Evolutionary conservation across 2,797 vertebrate species (phyloP).

Genomic region (Chelidonichthys spinosus): DNA sequence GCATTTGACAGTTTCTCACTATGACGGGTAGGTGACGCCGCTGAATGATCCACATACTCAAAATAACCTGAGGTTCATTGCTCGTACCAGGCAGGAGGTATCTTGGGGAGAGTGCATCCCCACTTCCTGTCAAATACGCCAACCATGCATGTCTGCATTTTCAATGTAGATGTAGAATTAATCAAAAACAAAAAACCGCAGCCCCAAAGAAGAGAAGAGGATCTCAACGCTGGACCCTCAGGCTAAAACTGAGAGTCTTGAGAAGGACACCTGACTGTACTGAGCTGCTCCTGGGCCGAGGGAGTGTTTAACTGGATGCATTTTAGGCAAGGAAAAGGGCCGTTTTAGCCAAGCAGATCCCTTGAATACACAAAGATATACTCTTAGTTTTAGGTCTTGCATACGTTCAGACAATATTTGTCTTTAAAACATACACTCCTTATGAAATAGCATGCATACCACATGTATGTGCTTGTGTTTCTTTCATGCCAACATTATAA

Average conservation of each 20-base stretch:
- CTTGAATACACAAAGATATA: neutral
- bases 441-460: neutral
- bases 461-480: neutral
- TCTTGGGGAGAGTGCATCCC: conserved; percentile 19
- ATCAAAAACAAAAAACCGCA: conserved; percentile 14
- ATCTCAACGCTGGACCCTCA: neutral
- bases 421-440: neutral
- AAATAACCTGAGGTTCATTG: conserved; percentile 35
- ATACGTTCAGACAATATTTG: neutral
- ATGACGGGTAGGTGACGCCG: neutral
- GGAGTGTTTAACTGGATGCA: conserved; percentile 21
- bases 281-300: conserved; percentile 5
- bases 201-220: neutral
- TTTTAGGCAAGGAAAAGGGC: neutral
- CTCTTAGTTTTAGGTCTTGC: neutral
- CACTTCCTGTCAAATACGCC: conserved; percentile 38
- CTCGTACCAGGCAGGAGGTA: conserved; percentile 16
- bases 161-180: conserved; percentile 18
- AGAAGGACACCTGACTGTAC: conserved; percentile 18
- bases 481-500: neutral
- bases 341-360: neutral
- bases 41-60: conserved; percentile 23
- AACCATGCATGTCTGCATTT: conserved; percentile 27
- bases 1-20: conserved; percentile 8
- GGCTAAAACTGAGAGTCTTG: conserved; percentile 23